Conservation (phyloP, 2,888 invertebrate genomes). For the Pyrgus malvae region DNA sequence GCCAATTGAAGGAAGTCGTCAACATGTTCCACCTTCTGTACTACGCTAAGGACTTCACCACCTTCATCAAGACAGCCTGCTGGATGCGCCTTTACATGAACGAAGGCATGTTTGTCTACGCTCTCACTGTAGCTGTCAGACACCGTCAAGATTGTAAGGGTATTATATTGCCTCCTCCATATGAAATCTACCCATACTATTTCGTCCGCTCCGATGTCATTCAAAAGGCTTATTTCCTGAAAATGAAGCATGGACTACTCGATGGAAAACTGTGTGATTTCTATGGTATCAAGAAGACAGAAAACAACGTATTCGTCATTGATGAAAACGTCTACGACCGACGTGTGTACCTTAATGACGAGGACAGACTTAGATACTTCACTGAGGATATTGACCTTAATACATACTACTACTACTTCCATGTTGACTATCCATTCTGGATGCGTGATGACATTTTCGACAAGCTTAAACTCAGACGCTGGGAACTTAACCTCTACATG, state of each 20-base stretch:
- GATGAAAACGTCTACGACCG: constrained; percentile 85
- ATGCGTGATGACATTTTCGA: constrained; percentile 67
- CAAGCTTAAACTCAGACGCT: constrained; percentile 59
- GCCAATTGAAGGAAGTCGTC: constrained; percentile 74
- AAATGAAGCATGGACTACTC: constrained; percentile 71
- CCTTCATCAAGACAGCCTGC: constrained; percentile 73
- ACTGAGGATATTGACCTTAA: constrained; percentile 85
- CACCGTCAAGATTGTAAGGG: constrained; percentile 77
- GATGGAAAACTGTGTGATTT: constrained; percentile 76
- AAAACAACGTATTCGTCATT: constrained; percentile 81
- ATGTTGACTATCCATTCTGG: constrained; percentile 84
- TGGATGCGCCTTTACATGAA: constrained; percentile 78
- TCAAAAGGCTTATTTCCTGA: constrained; percentile 76
- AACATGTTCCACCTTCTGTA: constrained; percentile 76
- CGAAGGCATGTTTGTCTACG: constrained; percentile 81
- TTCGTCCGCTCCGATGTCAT: constrained; percentile 86
- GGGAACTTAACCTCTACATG: constrained; percentile 79
- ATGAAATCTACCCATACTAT: constrained; percentile 84
- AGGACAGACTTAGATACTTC: constrained; percentile 83
- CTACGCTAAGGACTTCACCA: constrained; percentile 76
- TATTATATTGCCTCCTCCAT: constrained; percentile 78
- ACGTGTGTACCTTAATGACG: constrained; percentile 75
- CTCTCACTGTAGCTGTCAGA: constrained; percentile 70
- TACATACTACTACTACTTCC: constrained; percentile 83
- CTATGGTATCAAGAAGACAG: constrained; percentile 73